Evolutionary conservation across 2,113 vertebrate species (phyloP).

Genomic region (Pterocles orientalis): DNA sequence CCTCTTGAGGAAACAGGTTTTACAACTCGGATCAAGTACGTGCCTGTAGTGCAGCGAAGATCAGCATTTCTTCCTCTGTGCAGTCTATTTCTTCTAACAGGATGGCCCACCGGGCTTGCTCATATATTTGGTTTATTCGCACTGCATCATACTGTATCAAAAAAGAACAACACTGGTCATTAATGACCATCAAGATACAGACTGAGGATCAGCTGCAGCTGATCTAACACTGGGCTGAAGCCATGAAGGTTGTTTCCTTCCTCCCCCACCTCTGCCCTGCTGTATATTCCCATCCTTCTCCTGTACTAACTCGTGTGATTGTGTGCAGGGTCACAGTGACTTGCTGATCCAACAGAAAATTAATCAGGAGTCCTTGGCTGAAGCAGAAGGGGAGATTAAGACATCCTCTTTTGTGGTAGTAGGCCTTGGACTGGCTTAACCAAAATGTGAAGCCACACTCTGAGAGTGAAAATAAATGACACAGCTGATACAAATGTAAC

Average conservation of each 20-base stretch:
- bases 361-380: background rate
- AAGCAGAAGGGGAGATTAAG: background rate
- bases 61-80: conserved; percentile 97
- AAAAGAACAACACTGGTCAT: background rate
- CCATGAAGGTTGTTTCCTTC: background rate
- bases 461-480: background rate
- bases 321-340: background rate
- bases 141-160: conserved; percentile 88
- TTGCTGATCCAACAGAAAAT: background rate
- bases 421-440: background rate
- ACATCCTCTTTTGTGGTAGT: background rate
- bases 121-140: conserved; percentile 95
- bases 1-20: conserved; percentile 9
- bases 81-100: conserved; percentile 96
- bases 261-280: background rate
- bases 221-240: background rate
- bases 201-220: background rate
- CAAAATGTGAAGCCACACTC: background rate
- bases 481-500: rapidly evolving
- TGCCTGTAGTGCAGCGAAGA: conserved; percentile 97
- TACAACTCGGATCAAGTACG: background rate
- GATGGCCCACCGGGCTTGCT: conserved; percentile 95
- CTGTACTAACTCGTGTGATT: rapidly evolving
- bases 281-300: background rate
- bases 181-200: background rate